Evolutionary conservation across 2,888 invertebrate species (phyloP).

Genomic region (Limenitis camilla): DNA sequence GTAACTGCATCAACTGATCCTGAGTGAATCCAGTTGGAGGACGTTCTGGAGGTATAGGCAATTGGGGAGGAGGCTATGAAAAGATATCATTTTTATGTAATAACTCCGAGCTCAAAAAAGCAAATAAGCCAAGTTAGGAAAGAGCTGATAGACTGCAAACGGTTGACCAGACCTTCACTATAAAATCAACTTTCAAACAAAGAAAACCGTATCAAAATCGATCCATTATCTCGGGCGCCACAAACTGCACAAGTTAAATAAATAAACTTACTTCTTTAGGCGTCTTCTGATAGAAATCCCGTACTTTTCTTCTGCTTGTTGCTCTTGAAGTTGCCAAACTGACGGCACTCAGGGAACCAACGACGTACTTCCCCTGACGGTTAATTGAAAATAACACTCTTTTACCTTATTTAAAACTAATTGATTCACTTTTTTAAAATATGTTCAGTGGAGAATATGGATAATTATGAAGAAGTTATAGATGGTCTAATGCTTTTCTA

Average conservation of each 20-base stretch:
- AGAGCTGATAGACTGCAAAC: background rate
- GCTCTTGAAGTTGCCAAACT: constrained; percentile 55
- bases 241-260: no score
- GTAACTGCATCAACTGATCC: constrained; percentile 49
- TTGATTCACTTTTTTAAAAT: no score
- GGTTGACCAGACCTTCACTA: background rate
- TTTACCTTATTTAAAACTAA: no score
- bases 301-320: constrained; percentile 41
- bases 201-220: background rate
- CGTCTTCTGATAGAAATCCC: constrained; percentile 54
- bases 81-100: background rate
- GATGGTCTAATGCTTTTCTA: background rate
- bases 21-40: constrained; percentile 37
- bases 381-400: no score
- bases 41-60: constrained; percentile 47
- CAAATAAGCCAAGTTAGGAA: background rate
- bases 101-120: background rate
- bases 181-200: background rate
- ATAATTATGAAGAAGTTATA: background rate
- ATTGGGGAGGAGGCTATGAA: constrained; percentile 34
- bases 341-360: constrained; percentile 51
- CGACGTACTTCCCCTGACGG: constrained; percentile 48
- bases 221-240: no score
- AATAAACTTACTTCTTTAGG: constrained; percentile 43
- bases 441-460: no score